A percentile compares a stretch with the other conserved stretches of the same genome.
phyloP scores from a whole-genome alignment of 2,113 vertebrate genomes.

The Chaetura pelagica region DNA sequence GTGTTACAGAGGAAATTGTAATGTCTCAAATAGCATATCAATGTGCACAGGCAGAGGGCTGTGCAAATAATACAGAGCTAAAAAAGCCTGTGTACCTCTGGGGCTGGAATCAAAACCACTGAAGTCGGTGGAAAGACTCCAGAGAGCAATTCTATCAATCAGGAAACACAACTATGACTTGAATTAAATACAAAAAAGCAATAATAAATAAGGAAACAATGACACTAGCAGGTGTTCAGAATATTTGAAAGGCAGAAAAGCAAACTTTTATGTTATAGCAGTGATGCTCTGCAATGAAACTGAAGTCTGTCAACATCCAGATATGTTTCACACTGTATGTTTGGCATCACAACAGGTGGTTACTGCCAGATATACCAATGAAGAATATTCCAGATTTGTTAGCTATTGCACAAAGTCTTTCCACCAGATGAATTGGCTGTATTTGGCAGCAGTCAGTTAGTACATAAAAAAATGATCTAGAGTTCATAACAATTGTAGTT shows the following conservation, averaged over 20 bases:
- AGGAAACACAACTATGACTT: neutral
- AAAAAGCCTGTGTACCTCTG: neutral
- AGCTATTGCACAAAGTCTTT: slow-evolving; percentile 45
- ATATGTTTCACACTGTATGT: slow-evolving; percentile 61
- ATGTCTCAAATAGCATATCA: neutral
- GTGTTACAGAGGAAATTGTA: neutral
- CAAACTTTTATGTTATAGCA: slow-evolving; percentile 65
- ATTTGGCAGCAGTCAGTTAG: slow-evolving; percentile 57
- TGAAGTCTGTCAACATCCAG: slow-evolving; percentile 64
- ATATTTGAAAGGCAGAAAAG: slow-evolving; percentile 54
- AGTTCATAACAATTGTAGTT: slow-evolving; percentile 53
- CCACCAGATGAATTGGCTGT: slow-evolving; percentile 56
- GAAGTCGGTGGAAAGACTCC: slow-evolving; percentile 6
- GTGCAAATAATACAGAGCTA: neutral
- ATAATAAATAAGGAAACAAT: slow-evolving; percentile 46
- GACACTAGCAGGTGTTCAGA: slow-evolving; percentile 53
- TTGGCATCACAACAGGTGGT: slow-evolving; percentile 62
- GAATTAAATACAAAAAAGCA: slow-evolving; percentile 22
- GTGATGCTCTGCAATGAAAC: slow-evolving; percentile 44
- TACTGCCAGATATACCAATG: slow-evolving; percentile 59
- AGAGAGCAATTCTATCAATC: neutral
- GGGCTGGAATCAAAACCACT: neutral
- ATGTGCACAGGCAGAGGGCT: neutral
- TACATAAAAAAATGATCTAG: slow-evolving; percentile 62
- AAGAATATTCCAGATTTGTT: slow-evolving; percentile 60